A percentile compares a stretch with the other conserved stretches of the same genome.
phyloP scores from a whole-genome alignment of 2,113 vertebrate genomes.

The Chiloscyllium plagiosum region DNA sequence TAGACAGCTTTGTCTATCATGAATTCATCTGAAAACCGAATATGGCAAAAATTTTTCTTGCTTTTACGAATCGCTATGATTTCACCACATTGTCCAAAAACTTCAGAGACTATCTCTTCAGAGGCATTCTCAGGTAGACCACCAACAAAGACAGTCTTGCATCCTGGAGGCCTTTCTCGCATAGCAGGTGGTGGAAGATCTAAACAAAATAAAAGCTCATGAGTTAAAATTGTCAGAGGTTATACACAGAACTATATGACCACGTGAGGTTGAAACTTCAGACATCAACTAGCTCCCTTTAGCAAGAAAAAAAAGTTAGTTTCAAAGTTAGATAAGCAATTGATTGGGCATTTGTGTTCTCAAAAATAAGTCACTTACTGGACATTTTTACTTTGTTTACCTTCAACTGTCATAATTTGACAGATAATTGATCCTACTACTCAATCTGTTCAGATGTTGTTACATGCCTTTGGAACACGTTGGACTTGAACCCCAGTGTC shows the following conservation, averaged over 20 bases:
- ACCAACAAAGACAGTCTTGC: conserved; percentile 92
- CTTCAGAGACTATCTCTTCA: conserved; percentile 84
- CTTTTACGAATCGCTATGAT: conserved; percentile 91
- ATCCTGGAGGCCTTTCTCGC: conserved; percentile 85
- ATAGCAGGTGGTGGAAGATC: conserved; percentile 88
- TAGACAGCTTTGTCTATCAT: conserved; percentile 92
- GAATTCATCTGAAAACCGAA: conserved; percentile 84
- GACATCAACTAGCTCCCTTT: background rate
- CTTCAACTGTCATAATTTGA: background rate
- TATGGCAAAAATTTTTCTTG: conserved; percentile 96
- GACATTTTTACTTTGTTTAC: background rate
- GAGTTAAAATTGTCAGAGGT: background rate
- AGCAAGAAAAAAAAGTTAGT: background rate
- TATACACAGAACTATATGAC: background rate
- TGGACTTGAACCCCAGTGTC: too few relatives aligned
- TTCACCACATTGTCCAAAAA: conserved; percentile 90
- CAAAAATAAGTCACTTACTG: background rate
- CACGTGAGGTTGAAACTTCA: background rate
- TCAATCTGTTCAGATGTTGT: background rate
- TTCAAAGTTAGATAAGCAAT: background rate
- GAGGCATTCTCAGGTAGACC: conserved; percentile 84
- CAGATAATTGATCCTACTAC: background rate
- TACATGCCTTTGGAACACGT: too few relatives aligned
- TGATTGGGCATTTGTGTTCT: background rate
- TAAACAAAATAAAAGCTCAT: conserved; percentile 46